Conservation (phyloP, 2,888 invertebrate species). For the Xanthia togata region DNA sequence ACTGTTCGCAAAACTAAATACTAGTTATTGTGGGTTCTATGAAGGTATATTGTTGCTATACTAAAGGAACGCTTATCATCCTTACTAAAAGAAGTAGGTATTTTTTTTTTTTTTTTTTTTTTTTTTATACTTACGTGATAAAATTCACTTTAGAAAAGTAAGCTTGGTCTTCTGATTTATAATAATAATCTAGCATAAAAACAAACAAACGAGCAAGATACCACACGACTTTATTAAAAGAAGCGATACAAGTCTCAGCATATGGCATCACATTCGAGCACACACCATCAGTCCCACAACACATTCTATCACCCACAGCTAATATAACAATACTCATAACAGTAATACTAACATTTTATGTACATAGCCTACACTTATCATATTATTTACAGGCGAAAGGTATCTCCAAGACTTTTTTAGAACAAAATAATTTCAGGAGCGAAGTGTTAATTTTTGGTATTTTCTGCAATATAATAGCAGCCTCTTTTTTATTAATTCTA, state of each 20-base stretch:
- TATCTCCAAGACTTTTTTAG: slow-evolving; percentile 18
- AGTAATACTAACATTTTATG: slow-evolving; percentile 59
- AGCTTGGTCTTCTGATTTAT: too few species aligned
- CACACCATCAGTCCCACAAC: slow-evolving; percentile 24
- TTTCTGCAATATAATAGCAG: slow-evolving; percentile 1
- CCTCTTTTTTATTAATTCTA: slow-evolving; percentile 2
- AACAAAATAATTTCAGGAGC: slow-evolving; percentile 31
- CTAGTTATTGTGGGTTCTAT: too few species aligned
- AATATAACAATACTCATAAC: slow-evolving; percentile 46
- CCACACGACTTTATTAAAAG: slow-evolving; percentile 51
- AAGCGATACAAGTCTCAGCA: slow-evolving; percentile 34
- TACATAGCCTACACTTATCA: slow-evolving; percentile 54
- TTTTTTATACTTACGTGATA: neutral
- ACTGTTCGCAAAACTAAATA: too few species aligned
- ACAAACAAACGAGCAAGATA: slow-evolving; percentile 7
- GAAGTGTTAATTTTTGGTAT: slow-evolving; percentile 47
- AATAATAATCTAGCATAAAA: neutral
- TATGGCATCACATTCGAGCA: slow-evolving; percentile 66
- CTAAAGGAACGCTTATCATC: too few species aligned
- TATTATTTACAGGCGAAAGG: slow-evolving; percentile 54
- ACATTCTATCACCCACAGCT: slow-evolving; percentile 18
- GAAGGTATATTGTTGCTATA: neutral
- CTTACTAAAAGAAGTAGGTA: neutral
- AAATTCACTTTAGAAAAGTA: neutral
- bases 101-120: too few species aligned